Evolutionary conservation across 2,888 invertebrate genomes (phyloP).

Genomic region (Prosopocoilus inquinatus): DNA sequence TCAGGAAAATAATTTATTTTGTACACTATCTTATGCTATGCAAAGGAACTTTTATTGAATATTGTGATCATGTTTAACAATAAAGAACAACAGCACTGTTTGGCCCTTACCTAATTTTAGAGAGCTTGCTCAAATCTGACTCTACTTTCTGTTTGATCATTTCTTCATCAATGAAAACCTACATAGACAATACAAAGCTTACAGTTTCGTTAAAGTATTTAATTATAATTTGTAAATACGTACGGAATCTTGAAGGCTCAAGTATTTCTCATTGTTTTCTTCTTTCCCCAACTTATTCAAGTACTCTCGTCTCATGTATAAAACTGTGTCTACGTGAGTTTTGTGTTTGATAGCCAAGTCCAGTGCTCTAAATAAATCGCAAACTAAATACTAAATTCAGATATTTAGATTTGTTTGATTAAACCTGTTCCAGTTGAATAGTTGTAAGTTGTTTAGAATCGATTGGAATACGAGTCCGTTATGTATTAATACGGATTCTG

Average conservation of each 20-base stretch:
- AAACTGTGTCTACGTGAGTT: slow-evolving; percentile 69
- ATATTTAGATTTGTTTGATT: not conserved
- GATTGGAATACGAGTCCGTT: slow-evolving; percentile 68
- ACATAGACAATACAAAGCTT: too few relatives aligned
- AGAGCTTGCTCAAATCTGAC: slow-evolving; percentile 42
- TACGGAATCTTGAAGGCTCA: slow-evolving; percentile 50
- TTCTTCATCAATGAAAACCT: slow-evolving; percentile 52
- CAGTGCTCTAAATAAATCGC: slow-evolving; percentile 58
- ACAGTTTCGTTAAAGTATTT: too few relatives aligned
- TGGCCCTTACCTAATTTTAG: not conserved
- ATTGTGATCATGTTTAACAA: too few relatives aligned
- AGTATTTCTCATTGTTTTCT: slow-evolving; percentile 59
- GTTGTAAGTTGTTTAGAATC: slow-evolving; percentile 66
- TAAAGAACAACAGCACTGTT: too few relatives aligned
- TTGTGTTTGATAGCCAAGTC: slow-evolving; percentile 73
- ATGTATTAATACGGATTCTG: slow-evolving; percentile 69
- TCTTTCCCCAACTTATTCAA: slow-evolving; percentile 57
- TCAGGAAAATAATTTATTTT: not conserved
- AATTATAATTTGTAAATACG: slow-evolving; percentile 18
- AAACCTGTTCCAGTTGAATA: slow-evolving; percentile 74
- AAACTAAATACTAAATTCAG: not conserved
- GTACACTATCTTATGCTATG: not conserved
- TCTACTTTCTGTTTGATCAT: slow-evolving; percentile 52
- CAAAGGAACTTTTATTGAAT: not conserved
- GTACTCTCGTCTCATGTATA: slow-evolving; percentile 65